Evolutionary conservation across 2,797 vertebrate genomes (phyloP), one percentile per base, ranked within the genome.

Genomic region (Thalassophryne amazonica): DNA sequence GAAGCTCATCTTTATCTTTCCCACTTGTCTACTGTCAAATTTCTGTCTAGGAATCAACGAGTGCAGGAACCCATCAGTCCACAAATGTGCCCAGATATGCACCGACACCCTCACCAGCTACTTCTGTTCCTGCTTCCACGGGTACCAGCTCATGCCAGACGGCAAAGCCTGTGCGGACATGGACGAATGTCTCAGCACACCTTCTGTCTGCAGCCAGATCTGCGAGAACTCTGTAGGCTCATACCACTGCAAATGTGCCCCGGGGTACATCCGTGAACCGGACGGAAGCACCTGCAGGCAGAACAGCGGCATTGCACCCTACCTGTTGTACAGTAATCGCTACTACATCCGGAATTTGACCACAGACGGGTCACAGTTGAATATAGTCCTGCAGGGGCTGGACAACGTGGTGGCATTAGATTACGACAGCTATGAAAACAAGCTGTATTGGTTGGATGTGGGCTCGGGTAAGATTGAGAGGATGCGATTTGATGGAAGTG

Each of bases 291-390:
- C 84, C 6, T 91, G 89, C 35, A 85, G 89, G 5, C 89, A 91
- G 41, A 90, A 89, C 84, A 90, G 89, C 11, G 86, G 80, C 69
- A 57, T 90, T 2, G 54, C 64, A 23, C 86, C 89, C 0, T 89
- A 83, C 67, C 65, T 90, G 40, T 50, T 91, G 56, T 90, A 90
- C 48, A 85, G 69, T 4, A 91, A 90, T 29, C 80, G 82, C 36
- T 91, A 90, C 80, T 91, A 91, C 62, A 85, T 91, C 58, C 86
- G 89, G 13, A 89, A 86, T 32, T n/a, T 89, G 67, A 85, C 82
- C 27, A 74, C 62, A 0, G 89, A 90, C 0, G 89, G 89, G 4
- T 69, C 83, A 5, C 83, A 79, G 1, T 21, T 88, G 56, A 84
- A 76, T 5, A 22, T 90, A 10, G 76, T 87, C 24, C 49, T 87